Conservation (phyloP, 2,888 invertebrate genomes). For the Phortica okadai region DNA sequence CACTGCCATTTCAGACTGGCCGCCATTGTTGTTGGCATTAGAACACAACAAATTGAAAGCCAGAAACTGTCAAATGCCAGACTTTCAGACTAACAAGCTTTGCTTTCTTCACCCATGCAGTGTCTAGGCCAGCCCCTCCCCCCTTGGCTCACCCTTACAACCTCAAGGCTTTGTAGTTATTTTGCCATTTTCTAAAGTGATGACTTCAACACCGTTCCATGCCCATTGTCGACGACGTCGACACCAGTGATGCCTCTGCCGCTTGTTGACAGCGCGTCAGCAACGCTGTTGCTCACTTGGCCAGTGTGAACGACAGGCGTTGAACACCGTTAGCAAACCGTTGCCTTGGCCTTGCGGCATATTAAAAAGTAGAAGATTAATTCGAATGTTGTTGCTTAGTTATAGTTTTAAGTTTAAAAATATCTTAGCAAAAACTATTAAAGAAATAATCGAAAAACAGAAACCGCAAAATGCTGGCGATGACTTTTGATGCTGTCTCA, state of each 20-base stretch:
- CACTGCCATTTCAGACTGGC: not conserved
- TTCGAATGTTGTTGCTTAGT: too few relatives aligned
- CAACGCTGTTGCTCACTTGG: not conserved
- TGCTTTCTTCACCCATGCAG: not conserved
- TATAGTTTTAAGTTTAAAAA: not conserved
- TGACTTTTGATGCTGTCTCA: conserved; percentile 9
- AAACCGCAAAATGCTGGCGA: conserved; percentile 20
- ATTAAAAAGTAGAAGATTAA: too few relatives aligned
- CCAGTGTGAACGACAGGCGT: not conserved
- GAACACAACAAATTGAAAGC: not conserved
- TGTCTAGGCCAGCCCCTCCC: not conserved
- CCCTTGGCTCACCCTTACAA: not conserved
- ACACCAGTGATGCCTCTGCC: not conserved
- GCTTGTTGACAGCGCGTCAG: conserved; percentile 20
- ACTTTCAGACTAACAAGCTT: conserved; percentile 7
- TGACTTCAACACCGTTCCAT: not conserved
- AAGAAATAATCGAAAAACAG: not conserved
- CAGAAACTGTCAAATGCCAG: conserved; percentile 25
- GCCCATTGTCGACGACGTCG: not conserved
- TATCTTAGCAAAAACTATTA: not conserved
- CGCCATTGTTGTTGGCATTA: conserved; percentile 9
- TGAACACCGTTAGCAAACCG: too few relatives aligned
- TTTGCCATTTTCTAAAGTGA: not conserved
- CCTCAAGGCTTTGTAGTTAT: not conserved
- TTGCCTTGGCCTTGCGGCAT: too few relatives aligned